Evolutionary conservation across 2,113 vertebrate genomes (phyloP).

Genomic region (Tapirus terrestris): DNA sequence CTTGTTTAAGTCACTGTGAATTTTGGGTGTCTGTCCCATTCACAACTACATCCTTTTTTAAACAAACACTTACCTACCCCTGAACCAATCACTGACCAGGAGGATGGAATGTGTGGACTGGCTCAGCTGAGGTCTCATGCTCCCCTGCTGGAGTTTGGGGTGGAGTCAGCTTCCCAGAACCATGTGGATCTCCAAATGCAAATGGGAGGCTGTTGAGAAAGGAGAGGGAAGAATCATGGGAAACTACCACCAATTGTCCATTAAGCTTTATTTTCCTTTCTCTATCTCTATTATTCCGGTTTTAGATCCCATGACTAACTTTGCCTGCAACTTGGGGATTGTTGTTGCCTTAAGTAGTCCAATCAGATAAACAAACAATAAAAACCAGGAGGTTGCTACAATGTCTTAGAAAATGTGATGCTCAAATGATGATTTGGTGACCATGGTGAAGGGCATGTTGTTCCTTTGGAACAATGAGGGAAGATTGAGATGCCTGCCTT

Average conservation of each 20-base stretch:
- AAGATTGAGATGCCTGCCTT: background rate
- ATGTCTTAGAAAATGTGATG: background rate
- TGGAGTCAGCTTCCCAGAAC: background rate
- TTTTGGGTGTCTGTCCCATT: background rate
- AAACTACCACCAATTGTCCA: too few species aligned
- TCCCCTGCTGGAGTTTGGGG: background rate
- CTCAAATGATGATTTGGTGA: background rate
- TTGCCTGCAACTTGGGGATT: background rate
- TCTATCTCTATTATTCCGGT: background rate
- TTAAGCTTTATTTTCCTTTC: background rate
- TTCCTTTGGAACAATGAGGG: background rate
- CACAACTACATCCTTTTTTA: background rate
- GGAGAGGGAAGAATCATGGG: background rate
- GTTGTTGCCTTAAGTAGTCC: background rate
- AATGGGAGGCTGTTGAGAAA: background rate
- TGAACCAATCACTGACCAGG: background rate
- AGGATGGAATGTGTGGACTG: background rate
- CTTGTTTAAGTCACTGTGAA: background rate
- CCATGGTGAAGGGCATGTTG: fast-evolving
- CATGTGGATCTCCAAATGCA: background rate
- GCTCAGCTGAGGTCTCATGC: background rate
- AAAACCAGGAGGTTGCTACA: background rate
- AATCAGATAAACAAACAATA: background rate
- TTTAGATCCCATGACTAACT: background rate
- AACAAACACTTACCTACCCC: background rate